phyloP scores from a whole-genome alignment of 1,140 invertebrate species.

The Tachypleus tridentatus region DNA sequence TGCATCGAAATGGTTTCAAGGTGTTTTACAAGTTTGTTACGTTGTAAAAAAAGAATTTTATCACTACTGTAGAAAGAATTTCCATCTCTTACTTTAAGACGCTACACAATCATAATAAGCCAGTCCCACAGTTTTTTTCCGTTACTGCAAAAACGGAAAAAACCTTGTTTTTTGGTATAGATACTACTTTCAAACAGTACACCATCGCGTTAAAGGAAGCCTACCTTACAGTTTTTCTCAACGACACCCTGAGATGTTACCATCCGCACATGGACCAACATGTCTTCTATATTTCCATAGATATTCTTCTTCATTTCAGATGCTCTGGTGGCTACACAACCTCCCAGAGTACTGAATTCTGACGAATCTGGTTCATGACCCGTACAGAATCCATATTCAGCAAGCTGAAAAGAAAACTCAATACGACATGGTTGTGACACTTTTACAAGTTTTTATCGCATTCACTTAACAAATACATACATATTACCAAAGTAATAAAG shows the following conservation, averaged over 20 bases:
- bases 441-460: conserved; percentile 47
- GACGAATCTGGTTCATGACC: conserved; percentile 96
- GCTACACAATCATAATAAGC: too few species aligned
- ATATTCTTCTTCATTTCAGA: conserved; percentile 99
- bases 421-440: conserved; percentile 73
- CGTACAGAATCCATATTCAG: conserved; percentile 53
- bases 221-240: conserved; percentile 58
- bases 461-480: conserved; percentile 52
- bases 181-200: too few species aligned
- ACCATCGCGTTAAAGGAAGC: too few species aligned
- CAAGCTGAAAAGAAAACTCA: conserved; percentile 56
- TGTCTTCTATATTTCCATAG: conserved; percentile 94
- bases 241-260: conserved; percentile 71
- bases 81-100: too few species aligned
- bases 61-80: too few species aligned
- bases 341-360: conserved; percentile 86
- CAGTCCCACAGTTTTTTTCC: fast-evolving
- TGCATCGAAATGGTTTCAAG: too few species aligned
- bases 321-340: conserved; percentile 94
- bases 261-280: conserved; percentile 77
- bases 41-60: too few species aligned
- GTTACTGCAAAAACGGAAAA: too few species aligned
- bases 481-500: conserved; percentile 91
- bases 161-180: too few species aligned
- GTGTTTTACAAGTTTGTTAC: too few species aligned